Percentiles rank a stretch among this genome's conserved stretches.
Evolutionary conservation across 2,797 vertebrate genomes (phyloP).

Genomic region (Threskiornis aethiopicus): DNA sequence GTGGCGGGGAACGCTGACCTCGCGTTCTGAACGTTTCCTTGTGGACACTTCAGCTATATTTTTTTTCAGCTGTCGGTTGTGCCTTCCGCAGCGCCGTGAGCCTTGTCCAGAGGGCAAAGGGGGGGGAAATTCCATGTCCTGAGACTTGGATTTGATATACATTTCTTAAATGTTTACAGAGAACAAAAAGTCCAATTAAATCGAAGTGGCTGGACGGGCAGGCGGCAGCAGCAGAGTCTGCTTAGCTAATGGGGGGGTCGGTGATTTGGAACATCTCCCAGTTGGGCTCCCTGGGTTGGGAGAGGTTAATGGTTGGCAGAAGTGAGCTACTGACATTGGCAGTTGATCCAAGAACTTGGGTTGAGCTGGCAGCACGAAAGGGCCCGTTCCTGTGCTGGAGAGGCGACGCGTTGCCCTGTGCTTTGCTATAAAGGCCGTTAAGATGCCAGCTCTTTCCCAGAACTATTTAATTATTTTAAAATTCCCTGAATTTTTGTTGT

Average conservation of each 20-base stretch:
- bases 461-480: not conserved
- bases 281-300: not conserved
- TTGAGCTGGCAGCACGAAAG: not conserved
- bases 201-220: not conserved
- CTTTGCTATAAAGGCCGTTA: not conserved
- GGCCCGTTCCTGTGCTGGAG: not conserved
- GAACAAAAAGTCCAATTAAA: not conserved
- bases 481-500: not conserved
- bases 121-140: not conserved
- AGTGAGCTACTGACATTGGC: not conserved
- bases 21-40: not conserved
- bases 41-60: not conserved
- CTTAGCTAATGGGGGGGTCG: not conserved
- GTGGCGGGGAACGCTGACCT: not conserved
- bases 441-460: not conserved
- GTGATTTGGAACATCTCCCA: not conserved
- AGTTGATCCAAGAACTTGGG: not conserved
- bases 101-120: not conserved
- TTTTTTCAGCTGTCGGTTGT: not conserved
- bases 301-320: not conserved
- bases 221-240: not conserved
- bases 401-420: rapidly evolving
- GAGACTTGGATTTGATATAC: not conserved
- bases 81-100: not conserved
- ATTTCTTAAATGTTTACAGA: not conserved